phyloP scores from a whole-genome alignment of 1,140 invertebrate genomes.

The Heterodera schachtii region DNA sequence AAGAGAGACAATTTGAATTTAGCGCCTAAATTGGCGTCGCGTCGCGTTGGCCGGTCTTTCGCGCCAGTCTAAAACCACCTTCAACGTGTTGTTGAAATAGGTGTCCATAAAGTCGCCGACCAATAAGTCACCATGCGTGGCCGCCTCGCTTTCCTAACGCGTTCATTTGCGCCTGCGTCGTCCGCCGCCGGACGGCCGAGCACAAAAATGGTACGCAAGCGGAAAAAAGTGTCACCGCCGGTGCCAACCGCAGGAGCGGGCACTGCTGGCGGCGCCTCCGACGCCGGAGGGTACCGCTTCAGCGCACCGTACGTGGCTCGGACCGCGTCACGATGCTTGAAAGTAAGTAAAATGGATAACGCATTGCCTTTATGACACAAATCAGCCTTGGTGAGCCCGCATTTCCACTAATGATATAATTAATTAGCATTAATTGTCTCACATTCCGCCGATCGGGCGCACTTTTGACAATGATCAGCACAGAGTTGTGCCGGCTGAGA shows the following conservation, averaged over 20 bases:
- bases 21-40: not conserved
- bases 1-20: slow-evolving; percentile 12
- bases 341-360: not conserved
- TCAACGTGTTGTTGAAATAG: slow-evolving; percentile 59
- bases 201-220: slow-evolving; percentile 56
- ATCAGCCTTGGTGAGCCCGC: too few relatives aligned
- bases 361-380: too few relatives aligned
- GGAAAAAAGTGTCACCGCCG: slow-evolving; percentile 33
- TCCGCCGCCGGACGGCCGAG: slow-evolving; percentile 37
- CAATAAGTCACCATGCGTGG: slow-evolving; percentile 43
- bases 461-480: slow-evolving; percentile 57
- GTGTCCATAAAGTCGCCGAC: slow-evolving; percentile 55
- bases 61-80: slow-evolving; percentile 29
- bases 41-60: not conserved
- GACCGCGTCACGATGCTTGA: slow-evolving; percentile 53
- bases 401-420: too few relatives aligned
- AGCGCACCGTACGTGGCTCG: slow-evolving; percentile 44
- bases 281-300: slow-evolving; percentile 1
- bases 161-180: slow-evolving; percentile 13
- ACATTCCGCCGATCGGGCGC: slow-evolving; percentile 49
- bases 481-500: slow-evolving; percentile 39
- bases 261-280: not conserved
- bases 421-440: not conserved
- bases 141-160: slow-evolving; percentile 35
- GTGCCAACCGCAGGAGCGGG: slow-evolving; percentile 10